phyloP scores from a whole-genome alignment of 2,113 vertebrate species.

The Pampusana beccarii region DNA sequence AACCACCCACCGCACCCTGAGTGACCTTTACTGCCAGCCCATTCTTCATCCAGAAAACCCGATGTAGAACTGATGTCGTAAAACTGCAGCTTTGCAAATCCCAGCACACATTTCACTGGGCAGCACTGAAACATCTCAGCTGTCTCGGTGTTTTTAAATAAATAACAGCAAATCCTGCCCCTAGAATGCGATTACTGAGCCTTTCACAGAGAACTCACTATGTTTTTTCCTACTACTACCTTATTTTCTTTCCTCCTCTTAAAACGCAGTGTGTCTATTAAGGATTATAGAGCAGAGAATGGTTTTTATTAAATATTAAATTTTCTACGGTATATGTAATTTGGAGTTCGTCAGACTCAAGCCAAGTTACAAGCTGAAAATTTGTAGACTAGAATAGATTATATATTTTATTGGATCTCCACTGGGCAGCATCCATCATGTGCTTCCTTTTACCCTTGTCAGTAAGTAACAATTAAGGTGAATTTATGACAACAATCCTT shows the following conservation, averaged over 20 bases:
- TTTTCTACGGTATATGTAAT: background rate
- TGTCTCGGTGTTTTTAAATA: background rate
- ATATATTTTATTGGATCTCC: background rate
- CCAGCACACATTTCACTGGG: background rate
- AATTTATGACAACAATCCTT: background rate
- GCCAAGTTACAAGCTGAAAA: background rate
- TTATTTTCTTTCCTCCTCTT: background rate
- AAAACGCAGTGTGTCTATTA: background rate
- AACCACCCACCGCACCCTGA: fast-evolving
- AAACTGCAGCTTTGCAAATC: background rate
- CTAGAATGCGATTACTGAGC: fast-evolving
- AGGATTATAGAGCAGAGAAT: background rate
- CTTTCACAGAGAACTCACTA: background rate
- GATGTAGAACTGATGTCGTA: background rate
- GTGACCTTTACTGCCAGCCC: background rate
- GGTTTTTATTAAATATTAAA: background rate
- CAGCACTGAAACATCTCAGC: fast-evolving
- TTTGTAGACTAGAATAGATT: background rate
- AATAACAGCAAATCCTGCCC: background rate
- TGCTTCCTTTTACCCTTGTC: background rate
- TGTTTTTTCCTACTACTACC: background rate
- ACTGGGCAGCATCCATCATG: background rate
- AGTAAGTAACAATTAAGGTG: background rate
- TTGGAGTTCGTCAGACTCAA: background rate
- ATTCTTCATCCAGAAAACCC: background rate